Conservation (phyloP, 2,113 vertebrate genomes). For the Corythoichthys intestinalis region DNA sequence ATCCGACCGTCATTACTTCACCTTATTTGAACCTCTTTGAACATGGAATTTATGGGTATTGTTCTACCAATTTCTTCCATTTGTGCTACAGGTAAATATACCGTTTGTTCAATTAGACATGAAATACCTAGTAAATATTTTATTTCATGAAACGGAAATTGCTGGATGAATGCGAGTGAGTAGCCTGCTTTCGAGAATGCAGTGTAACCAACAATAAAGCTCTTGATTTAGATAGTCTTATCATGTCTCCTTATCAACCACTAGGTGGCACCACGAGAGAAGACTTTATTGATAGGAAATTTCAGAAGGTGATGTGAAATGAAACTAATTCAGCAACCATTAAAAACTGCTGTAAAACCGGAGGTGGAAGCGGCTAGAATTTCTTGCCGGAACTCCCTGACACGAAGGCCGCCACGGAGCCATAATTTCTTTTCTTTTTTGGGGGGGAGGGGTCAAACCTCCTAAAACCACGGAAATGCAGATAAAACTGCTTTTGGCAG, state of each 20-base stretch:
- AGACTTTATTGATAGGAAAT: constrained; percentile 12
- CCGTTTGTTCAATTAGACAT: not conserved
- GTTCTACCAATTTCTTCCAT: not conserved
- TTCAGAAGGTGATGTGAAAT: constrained; percentile 2
- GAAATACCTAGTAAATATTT: not conserved
- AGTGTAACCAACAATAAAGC: not conserved
- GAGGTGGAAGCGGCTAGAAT: too few species aligned
- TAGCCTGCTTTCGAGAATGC: not conserved
- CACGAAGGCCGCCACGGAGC: too few species aligned
- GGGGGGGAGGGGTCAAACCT: too few species aligned
- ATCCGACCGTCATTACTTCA: too few species aligned
- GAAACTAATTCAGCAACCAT: not conserved
- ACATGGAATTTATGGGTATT: not conserved
- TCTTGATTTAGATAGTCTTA: not conserved
- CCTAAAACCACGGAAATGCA: too few species aligned
- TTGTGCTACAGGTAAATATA: not conserved
- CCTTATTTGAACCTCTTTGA: too few species aligned
- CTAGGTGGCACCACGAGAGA: constrained; percentile 63
- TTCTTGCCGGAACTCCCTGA: too few species aligned
- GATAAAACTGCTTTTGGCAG: too few species aligned
- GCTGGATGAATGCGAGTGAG: not conserved
- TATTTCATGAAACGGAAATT: not conserved
- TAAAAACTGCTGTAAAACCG: not conserved
- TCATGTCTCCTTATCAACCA: constrained; percentile 18
- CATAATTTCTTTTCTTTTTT: too few species aligned